Evolutionary conservation across 1,140 invertebrate genomes (phyloP).

Genomic region (Tigriopus japonicus): DNA sequence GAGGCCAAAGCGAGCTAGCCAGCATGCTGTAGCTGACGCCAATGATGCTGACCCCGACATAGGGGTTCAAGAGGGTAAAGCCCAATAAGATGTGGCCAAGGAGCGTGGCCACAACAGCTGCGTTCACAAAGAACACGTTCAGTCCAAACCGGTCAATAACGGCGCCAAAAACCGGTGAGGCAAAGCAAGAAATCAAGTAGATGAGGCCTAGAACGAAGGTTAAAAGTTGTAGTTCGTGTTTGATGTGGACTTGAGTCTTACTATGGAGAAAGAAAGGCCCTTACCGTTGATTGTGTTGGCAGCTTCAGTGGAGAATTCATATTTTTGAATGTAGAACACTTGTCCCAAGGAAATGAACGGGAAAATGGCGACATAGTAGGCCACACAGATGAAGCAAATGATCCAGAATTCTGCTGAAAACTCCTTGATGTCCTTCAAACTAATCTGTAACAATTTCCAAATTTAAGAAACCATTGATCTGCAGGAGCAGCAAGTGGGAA

Average conservation of each 20-base stretch:
- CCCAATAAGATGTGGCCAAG: constrained; percentile 57
- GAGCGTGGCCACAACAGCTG: constrained; percentile 56
- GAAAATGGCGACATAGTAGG: constrained; percentile 88
- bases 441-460: too few relatives aligned
- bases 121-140: constrained; percentile 72
- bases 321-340: constrained; percentile 74
- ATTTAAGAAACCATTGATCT: too few relatives aligned
- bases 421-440: constrained; percentile 55
- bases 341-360: constrained; percentile 89
- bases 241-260: too few relatives aligned
- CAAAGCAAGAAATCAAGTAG: constrained; percentile 70
- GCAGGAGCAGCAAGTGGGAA: too few relatives aligned
- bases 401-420: constrained; percentile 77
- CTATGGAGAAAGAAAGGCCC: too few relatives aligned
- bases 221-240: too few relatives aligned
- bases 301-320: constrained; percentile 39
- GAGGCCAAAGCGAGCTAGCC: constrained; percentile 82
- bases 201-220: constrained; percentile 32
- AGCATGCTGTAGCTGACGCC: constrained; percentile 78
- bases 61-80: constrained; percentile 69
- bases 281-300: constrained; percentile 67
- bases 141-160: constrained; percentile 71
- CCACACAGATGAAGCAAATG: constrained; percentile 66
- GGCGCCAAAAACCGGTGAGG: constrained; percentile 76
- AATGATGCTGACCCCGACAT: constrained; percentile 60